A percentile compares a stretch with the other conserved stretches of the same genome.
Evolutionary conservation across 2,888 invertebrate species (phyloP).

Genomic region (Bruchidius siliquastri): DNA sequence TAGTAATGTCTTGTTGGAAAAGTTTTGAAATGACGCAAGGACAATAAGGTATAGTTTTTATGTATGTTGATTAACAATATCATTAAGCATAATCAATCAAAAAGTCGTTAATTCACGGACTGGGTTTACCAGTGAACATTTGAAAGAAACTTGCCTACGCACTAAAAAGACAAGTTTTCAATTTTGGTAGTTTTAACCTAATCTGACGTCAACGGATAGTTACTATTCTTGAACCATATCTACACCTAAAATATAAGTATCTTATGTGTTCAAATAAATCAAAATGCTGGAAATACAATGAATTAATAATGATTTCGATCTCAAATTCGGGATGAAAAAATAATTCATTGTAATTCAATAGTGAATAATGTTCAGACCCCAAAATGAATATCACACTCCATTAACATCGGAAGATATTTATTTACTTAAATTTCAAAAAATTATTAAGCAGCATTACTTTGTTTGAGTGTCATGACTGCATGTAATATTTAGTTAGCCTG

Average conservation of each 20-base stretch:
- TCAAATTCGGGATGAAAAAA: too few species aligned
- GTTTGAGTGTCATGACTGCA: too few species aligned
- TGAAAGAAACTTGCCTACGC: background rate
- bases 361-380: too few species aligned
- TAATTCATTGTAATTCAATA: too few species aligned
- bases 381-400: too few species aligned
- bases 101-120: background rate
- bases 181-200: background rate
- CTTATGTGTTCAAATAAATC: background rate
- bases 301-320: too few species aligned
- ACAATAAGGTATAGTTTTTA: constrained; percentile 27
- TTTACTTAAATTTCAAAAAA: too few species aligned
- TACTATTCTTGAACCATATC: background rate
- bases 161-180: background rate
- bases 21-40: constrained; percentile 29
- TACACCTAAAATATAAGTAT: background rate
- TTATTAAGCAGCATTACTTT: too few species aligned
- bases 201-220: background rate
- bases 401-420: too few species aligned
- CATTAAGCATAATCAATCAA: constrained; percentile 19
- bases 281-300: background rate
- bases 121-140: background rate
- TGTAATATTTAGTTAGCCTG: too few species aligned
- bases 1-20: constrained; percentile 22
- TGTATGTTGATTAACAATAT: constrained; percentile 13